Percentiles rank a stretch among this genome's conserved stretches.
phyloP scores from a whole-genome alignment of 2,888 invertebrate genomes.

The Nomada lathburiana region DNA sequence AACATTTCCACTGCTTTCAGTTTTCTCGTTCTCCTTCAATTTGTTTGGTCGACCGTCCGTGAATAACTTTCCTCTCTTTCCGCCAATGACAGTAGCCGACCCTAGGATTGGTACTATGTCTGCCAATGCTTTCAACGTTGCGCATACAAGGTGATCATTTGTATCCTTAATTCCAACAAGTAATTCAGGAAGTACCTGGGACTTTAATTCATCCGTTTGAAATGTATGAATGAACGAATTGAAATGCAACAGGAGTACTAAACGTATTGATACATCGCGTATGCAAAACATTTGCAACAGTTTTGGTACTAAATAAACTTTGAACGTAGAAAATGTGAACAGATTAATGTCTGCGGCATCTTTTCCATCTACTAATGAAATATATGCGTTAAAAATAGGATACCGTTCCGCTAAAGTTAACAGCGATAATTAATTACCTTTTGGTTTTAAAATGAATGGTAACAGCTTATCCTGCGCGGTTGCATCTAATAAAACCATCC shows the following conservation, averaged over 20 bases:
- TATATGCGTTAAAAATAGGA: not conserved
- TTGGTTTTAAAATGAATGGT: constrained; percentile 90
- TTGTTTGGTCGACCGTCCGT: constrained; percentile 93
- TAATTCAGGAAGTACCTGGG: constrained; percentile 93
- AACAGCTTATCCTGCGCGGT: constrained; percentile 91
- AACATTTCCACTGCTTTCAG: constrained; percentile 26
- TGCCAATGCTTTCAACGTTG: constrained; percentile 92
- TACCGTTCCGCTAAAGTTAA: constrained; percentile 15
- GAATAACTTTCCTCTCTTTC: constrained; percentile 91
- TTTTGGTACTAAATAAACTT: constrained; percentile 91
- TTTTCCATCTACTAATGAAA: constrained; percentile 70
- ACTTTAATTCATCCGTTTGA: constrained; percentile 90
- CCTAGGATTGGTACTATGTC: constrained; percentile 94
- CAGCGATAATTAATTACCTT: constrained; percentile 84
- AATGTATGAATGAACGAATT: constrained; percentile 91
- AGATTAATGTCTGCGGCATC: constrained; percentile 86
- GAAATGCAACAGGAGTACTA: constrained; percentile 92
- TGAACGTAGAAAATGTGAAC: constrained; percentile 89
- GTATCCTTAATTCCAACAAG: constrained; percentile 94
- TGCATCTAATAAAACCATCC: constrained; percentile 93
- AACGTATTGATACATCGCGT: constrained; percentile 92
- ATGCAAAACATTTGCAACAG: constrained; percentile 93
- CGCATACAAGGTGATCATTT: constrained; percentile 92
- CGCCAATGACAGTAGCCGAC: constrained; percentile 93
- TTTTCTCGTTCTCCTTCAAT: constrained; percentile 52